phyloP scores from a whole-genome alignment of 2,113 vertebrate species.

The Syngnathus typhle region DNA sequence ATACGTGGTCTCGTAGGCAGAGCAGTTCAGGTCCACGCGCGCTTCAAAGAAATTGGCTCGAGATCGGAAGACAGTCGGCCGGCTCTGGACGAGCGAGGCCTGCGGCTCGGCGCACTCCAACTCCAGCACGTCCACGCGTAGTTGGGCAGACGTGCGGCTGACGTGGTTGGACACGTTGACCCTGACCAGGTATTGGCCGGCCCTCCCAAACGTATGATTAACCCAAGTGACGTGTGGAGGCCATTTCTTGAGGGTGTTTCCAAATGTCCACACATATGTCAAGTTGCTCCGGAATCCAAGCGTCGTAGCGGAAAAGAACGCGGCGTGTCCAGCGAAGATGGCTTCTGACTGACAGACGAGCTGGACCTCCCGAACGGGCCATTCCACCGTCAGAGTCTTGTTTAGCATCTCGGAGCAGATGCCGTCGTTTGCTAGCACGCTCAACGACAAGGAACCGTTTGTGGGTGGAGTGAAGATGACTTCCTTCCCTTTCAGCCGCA shows the following conservation, averaged over 20 bases:
- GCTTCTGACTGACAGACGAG: constrained; percentile 43
- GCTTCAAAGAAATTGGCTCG: constrained; percentile 69
- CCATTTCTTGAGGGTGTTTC: constrained; percentile 36
- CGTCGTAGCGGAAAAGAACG: constrained; percentile 43
- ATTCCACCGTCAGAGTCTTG: constrained; percentile 47
- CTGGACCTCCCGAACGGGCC: constrained; percentile 48
- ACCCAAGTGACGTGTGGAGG: constrained; percentile 29
- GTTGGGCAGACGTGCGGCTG: constrained; percentile 49
- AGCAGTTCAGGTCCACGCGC: constrained; percentile 63
- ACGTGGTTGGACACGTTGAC: constrained; percentile 64
- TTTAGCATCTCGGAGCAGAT: constrained; percentile 55
- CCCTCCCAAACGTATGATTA: constrained; percentile 49
- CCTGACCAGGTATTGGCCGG: constrained; percentile 50
- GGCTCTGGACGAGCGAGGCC: constrained; percentile 49
- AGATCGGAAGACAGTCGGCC: constrained; percentile 52
- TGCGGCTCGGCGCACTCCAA: constrained; percentile 58
- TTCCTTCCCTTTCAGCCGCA: constrained; percentile 46
- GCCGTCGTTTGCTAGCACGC: constrained; percentile 55
- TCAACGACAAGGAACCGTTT: constrained; percentile 59
- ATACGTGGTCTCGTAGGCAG: constrained; percentile 65
- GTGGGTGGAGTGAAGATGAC: constrained; percentile 55
- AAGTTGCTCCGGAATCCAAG: constrained; percentile 57
- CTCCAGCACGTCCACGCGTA: constrained; percentile 48
- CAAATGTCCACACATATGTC: constrained; percentile 68
- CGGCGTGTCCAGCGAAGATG: constrained; percentile 52